phyloP scores from a whole-genome alignment of 2,113 vertebrate genomes.

The Thermophis baileyi region DNA sequence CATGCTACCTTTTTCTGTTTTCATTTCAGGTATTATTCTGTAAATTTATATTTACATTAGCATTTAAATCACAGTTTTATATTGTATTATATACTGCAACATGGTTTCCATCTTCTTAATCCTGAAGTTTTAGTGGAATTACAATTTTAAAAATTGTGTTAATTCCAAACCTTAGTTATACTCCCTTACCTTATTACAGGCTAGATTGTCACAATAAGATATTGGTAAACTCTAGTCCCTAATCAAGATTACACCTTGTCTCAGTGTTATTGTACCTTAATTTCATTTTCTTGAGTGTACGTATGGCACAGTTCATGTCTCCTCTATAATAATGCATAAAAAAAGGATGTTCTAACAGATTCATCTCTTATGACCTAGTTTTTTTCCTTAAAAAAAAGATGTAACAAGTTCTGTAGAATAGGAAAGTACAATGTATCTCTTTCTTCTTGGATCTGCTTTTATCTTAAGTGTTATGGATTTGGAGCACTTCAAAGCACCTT shows the following conservation, averaged over 20 bases:
- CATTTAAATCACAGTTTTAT: neutral
- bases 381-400: neutral
- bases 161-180: neutral
- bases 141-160: neutral
- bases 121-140: neutral
- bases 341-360: neutral
- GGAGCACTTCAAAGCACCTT: slow-evolving; percentile 31
- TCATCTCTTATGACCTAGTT: slow-evolving; percentile 4
- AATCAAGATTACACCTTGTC: neutral
- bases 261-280: neutral
- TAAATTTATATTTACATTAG: neutral
- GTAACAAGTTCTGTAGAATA: neutral
- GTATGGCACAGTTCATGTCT: neutral
- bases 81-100: neutral
- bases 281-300: neutral
- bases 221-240: neutral
- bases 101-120: neutral
- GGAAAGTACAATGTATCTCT: neutral
- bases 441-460: slow-evolving; percentile 17
- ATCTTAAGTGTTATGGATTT: slow-evolving; percentile 9
- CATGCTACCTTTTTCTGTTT: neutral
- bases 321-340: neutral
- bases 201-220: neutral
- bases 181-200: neutral
- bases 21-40: neutral